Base-by-base conservation (phyloP, 92 coral and sea anemone species). In the Parazoanthus atlanticus region DNA sequence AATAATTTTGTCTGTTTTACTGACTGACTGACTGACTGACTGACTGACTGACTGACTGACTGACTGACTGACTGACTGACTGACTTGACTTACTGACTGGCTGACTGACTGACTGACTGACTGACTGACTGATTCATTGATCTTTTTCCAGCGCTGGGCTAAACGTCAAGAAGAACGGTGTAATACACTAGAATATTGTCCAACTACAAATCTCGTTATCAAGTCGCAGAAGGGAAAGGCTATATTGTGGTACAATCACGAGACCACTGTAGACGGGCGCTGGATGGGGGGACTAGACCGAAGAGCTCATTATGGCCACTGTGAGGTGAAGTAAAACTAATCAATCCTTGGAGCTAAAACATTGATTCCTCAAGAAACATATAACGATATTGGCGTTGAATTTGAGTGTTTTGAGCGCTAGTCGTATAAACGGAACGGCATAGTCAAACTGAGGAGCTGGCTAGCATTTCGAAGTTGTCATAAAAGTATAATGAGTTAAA, bases 241-340 rank as follows among this genome's bases (percentile, higher is more conserved):
- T 21, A 17, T 95, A 64, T 80, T 95, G 91, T 95, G 96, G 96
- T 95, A 95, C 64, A 95, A 95, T 74, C 98, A 95, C 89, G 88
- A 86, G 86, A 77, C 85, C 17, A 95, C 86, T 58, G 90, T 84
- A 43, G 93, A 93, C 21, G 91, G 90, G 40, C 88, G 88, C 29
- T 95, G 98, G 98, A 71, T 93, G 2, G 98, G 96, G 15, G 90
- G 91, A 31, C 89, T 92, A 29, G 94, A 95, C 74, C 92, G 91
- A 61, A 90, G 92, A 65, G 90, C 92, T 80, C 80, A 94, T 89
- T 85, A 91, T 88, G 96, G 98, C 6, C 92, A 93, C 76, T 95
- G 98, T 88, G 98, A 94, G 91, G 96, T 94, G 86, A 52, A 26
- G 33, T 69, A 69, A 66, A 7, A 72, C 76, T 17, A 13, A 21